Evolutionary conservation across 2,888 invertebrate genomes (phyloP).

Genomic region (Abscondita cerata): DNA sequence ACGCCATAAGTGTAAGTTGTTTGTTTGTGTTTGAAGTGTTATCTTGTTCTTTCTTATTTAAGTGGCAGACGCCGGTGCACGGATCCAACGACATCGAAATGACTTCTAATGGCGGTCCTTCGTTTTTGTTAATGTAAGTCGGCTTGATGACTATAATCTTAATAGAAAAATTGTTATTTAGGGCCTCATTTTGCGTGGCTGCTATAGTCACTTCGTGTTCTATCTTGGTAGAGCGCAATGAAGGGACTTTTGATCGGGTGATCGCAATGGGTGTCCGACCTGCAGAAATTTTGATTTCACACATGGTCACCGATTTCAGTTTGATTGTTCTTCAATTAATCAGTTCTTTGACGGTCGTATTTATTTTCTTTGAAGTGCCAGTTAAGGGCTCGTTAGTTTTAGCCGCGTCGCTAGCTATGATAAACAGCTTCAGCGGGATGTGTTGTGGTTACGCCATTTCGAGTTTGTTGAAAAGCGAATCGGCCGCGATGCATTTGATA

Average conservation of each 20-base stretch:
- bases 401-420: background rate
- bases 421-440: conserved; percentile 1
- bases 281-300: background rate
- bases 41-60: background rate
- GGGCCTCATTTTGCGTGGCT: conserved; percentile 3
- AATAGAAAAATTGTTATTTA: background rate
- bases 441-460: conserved; percentile 7
- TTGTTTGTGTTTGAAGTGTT: background rate
- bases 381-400: background rate
- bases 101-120: background rate
- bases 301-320: background rate
- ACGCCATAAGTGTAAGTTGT: background rate
- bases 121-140: background rate
- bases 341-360: background rate
- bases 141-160: no score
- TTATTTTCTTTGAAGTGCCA: background rate
- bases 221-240: background rate
- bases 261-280: background rate
- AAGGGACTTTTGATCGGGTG: background rate
- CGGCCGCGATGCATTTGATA: background rate
- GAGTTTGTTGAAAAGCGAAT: background rate
- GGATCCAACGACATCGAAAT: background rate
- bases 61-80: background rate
- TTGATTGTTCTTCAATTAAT: background rate
- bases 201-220: background rate